Conservation (phyloP, 2,113 vertebrate genomes). For the Rattus rattus region DNA sequence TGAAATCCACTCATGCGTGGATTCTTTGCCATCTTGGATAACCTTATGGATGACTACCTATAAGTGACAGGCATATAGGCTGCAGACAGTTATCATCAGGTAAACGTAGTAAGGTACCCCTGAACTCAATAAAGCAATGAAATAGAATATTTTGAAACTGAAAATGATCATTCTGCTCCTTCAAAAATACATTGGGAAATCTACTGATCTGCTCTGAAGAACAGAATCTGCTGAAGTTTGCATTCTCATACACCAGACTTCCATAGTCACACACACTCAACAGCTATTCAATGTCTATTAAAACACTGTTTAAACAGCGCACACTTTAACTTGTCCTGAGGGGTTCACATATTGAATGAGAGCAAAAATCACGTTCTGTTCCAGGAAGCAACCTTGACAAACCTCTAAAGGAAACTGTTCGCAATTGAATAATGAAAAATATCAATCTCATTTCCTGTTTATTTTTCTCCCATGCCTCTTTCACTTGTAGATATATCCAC, state of each 20-base stretch:
- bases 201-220: conserved; percentile 23
- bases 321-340: conserved; percentile 63
- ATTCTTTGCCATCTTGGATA: background rate
- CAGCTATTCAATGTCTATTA: conserved; percentile 74
- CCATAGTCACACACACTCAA: conserved; percentile 66
- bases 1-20: background rate
- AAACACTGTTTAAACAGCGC: conserved; percentile 21
- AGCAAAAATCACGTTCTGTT: conserved; percentile 65
- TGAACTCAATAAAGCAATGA: background rate
- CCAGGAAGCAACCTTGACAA: conserved; percentile 53
- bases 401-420: background rate
- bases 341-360: conserved; percentile 59
- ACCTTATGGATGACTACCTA: background rate
- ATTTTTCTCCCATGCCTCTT: background rate
- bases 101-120: background rate
- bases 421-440: conserved; percentile 46
- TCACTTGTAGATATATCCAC: background rate
- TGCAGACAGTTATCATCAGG: background rate
- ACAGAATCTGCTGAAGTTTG: conserved; percentile 52
- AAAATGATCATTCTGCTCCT: conserved; percentile 38
- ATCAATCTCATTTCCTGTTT: conserved; percentile 21
- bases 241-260: conserved; percentile 14
- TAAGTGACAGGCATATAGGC: background rate
- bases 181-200: conserved; percentile 48
- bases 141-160: background rate